A percentile compares a stretch with the other conserved stretches of the same genome.
These are phyloP conservation scores for Protophormia terraenovae DNA, from an alignment of 2,888 invertebrate genomes.

Conservation along the genomic window DNA sequence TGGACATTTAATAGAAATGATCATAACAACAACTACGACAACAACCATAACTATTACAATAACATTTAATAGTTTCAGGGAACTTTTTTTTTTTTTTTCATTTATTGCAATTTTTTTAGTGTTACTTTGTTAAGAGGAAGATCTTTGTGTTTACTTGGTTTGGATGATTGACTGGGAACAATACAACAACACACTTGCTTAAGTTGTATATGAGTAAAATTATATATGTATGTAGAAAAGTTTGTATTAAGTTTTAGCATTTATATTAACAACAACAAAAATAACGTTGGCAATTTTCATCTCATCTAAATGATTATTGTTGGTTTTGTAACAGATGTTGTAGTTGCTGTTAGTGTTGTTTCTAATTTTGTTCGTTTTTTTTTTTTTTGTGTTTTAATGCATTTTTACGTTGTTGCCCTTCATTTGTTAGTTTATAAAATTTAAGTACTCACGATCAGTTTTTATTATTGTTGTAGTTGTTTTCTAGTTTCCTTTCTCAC, in stretches of 20 bases:
- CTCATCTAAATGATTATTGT: conserved; percentile 57
- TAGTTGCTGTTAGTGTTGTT: neutral
- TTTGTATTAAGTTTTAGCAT: neutral
- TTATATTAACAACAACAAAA: neutral
- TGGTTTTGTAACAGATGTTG: conserved; percentile 54
- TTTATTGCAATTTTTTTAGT: neutral
- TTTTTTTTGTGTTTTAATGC: conserved; percentile 6
- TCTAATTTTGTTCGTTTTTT: conserved; percentile 38
- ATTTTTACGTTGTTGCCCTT: conserved; percentile 41
- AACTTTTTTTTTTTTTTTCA: conserved; percentile 33
- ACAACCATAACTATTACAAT: conserved; percentile 59
- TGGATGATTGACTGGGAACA: conserved; percentile 57
- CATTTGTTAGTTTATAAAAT: conserved; percentile 55
- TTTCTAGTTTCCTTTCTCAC: conserved; percentile 26
- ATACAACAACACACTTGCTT: conserved; percentile 38
- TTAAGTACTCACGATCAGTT: conserved; percentile 61
- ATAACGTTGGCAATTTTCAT: conserved; percentile 50
- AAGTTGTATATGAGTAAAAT: neutral
- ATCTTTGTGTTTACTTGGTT: neutral
- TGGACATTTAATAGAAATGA: conserved; percentile 55
- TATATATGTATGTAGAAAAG: neutral
- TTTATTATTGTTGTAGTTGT: neutral
- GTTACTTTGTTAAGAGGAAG: neutral
- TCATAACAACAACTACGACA: conserved; percentile 32
- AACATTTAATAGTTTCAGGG: conserved; percentile 60